Evolutionary conservation across 2,113 vertebrate species (phyloP), one percentile per base, ranked within the genome.

Genomic region (Galemys pyrenaicus): DNA sequence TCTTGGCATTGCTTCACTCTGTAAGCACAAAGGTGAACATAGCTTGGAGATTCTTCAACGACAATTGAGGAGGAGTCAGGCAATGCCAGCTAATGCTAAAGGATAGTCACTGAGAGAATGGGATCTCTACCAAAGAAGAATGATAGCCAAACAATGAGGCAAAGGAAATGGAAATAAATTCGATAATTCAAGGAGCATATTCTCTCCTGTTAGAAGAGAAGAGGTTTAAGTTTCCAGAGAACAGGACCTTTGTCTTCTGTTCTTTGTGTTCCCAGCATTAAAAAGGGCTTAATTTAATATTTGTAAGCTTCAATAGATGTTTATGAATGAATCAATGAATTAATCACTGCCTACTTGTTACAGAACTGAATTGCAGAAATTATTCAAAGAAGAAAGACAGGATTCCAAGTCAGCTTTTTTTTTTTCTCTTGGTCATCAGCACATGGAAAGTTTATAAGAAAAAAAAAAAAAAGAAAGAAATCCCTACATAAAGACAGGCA

Each of bases 311-410:
- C 58, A 93, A 49, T 13, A 78, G 73, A 90, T 70, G 17, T 64
- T 37, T 89, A 7, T 41, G 19, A 44, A 46, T 77, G 74, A 65
- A 58, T 35, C 37, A 60, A 74, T 70, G 44, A 64, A 81, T 60
- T 58, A 89, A 84, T 64, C 58, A 92, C 49, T 92, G 30, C 10
- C 49, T 68, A 51, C 15, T 35, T 86, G 56, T 54, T 35, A 78
- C 2, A 60, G 41, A 92, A 81, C 32, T 77, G 46, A 94, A 85
- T 26, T 80, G 4, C 19, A 74, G 62, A 88, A 92, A 22, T 37
- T 94, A 3, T 71, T 92, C 71, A 87, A 60, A 90, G 26, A 80
- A 92, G 41, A 71, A 70, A 49, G 37, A 7, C 35, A 92, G 54
- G 39, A 62, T 81, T 85, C 30, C 26, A 62, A 77, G 37, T 17